Evolutionary conservation across 2,888 invertebrate genomes (phyloP).

Genomic region (Napeogenes inachia): DNA sequence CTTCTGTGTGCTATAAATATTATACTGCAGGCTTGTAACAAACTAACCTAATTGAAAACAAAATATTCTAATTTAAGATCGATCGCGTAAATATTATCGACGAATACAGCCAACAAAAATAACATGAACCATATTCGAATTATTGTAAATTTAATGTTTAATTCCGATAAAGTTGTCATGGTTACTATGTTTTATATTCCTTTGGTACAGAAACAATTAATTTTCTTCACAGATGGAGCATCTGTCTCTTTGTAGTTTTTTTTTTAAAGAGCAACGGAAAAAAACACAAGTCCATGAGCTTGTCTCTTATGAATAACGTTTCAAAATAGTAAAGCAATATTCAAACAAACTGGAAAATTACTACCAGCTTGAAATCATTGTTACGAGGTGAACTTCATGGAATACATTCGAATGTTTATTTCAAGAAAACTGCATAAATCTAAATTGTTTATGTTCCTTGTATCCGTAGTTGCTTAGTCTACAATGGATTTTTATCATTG

Average conservation of each 20-base stretch:
- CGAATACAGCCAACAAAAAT: conserved; percentile 22
- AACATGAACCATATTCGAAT: conserved; percentile 12
- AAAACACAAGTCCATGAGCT: too few species aligned
- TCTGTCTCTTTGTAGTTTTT: too few species aligned
- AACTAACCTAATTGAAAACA: conserved; percentile 22
- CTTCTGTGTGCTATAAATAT: conserved; percentile 16
- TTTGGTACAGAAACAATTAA: too few species aligned
- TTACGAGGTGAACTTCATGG: not conserved
- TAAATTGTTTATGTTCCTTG: not conserved
- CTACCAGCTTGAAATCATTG: not conserved
- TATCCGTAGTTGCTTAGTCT: not conserved
- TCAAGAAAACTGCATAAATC: conserved; percentile 4
- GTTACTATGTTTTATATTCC: too few species aligned
- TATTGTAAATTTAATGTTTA: conserved; percentile 8
- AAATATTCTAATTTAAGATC: conserved; percentile 24
- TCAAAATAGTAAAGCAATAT: not conserved
- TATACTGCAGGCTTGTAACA: conserved; percentile 15
- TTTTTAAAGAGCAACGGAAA: too few species aligned
- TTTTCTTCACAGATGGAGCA: too few species aligned
- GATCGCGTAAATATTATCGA: conserved; percentile 23
- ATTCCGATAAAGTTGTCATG: not conserved
- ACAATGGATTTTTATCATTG: not conserved
- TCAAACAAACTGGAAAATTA: not conserved
- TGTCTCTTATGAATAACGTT: not conserved
- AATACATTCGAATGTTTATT: conserved; percentile 1